Evolutionary conservation across 2,888 invertebrate species (phyloP).

Genomic region (Cryptophagus acutangulus): DNA sequence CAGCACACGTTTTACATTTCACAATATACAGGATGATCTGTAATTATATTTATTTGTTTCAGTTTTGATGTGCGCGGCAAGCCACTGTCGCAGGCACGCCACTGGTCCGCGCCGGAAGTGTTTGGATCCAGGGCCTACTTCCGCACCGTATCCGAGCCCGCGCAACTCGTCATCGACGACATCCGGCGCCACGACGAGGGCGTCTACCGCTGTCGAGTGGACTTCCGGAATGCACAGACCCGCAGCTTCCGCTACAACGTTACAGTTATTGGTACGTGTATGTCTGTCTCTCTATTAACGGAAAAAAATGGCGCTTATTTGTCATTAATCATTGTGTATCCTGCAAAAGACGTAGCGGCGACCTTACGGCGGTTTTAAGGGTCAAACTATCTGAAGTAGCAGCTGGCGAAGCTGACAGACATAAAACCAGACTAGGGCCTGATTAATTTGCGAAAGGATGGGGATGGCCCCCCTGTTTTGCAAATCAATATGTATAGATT

Average conservation of each 20-base stretch:
- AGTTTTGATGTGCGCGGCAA: conserved; percentile 86
- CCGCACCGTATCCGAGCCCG: conserved; percentile 71
- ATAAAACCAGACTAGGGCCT: conserved; percentile 14
- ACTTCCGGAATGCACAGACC: conserved; percentile 85
- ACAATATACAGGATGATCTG: no score
- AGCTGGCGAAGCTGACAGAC: conserved; percentile 18
- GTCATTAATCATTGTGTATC: neutral
- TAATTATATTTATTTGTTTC: conserved; percentile 43
- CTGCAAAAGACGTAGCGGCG: conserved; percentile 10
- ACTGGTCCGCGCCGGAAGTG: conserved; percentile 80
- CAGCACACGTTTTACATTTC: no score
- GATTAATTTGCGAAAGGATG: conserved; percentile 21
- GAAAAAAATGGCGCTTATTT: neutral
- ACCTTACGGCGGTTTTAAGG: conserved; percentile 14
- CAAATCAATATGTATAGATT: no score
- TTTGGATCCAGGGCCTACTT: conserved; percentile 85
- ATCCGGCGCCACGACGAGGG: conserved; percentile 85
- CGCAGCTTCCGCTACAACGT: conserved; percentile 85
- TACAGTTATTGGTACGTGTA: conserved; percentile 78
- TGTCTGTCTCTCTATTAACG: neutral
- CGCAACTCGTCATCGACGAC: conserved; percentile 75
- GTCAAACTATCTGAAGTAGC: conserved; percentile 19
- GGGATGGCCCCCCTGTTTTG: conserved; percentile 22
- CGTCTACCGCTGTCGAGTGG: conserved; percentile 83
- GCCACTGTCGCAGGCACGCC: conserved; percentile 70